Percentiles rank a stretch among this genome's conserved stretches.
phyloP scores from a whole-genome alignment of 2,113 vertebrate species.

The Ageneiosus marmoratus region DNA sequence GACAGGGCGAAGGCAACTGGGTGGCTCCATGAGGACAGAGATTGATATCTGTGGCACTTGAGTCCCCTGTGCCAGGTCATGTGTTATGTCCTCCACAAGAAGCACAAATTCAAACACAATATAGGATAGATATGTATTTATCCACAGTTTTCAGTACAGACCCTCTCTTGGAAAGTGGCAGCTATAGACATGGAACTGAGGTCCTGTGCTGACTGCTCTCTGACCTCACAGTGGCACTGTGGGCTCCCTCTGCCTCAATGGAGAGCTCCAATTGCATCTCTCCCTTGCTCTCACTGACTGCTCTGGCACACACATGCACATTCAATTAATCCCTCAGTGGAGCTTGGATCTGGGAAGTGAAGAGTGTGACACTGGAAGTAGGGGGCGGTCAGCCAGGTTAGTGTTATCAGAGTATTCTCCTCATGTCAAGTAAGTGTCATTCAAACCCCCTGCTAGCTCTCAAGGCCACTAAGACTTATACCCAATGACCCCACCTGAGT shows the following conservation, averaged over 20 bases:
- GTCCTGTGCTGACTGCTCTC: constrained; percentile 65
- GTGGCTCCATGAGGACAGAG: constrained; percentile 36
- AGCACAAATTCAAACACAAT: constrained; percentile 22
- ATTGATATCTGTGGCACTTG: constrained; percentile 44
- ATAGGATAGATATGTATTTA: constrained; percentile 10
- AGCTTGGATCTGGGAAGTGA: constrained; percentile 31
- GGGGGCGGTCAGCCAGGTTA: constrained; percentile 43
- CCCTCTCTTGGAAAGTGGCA: constrained; percentile 56
- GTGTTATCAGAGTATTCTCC: constrained; percentile 40
- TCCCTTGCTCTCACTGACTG: no score
- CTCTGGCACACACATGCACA: constrained; percentile 21
- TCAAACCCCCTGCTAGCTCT: constrained; percentile 35
- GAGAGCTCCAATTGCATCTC: constrained; percentile 67
- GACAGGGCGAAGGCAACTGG: constrained; percentile 68
- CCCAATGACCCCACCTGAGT: constrained; percentile 35
- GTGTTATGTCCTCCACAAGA: constrained; percentile 48
- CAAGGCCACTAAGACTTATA: constrained; percentile 35
- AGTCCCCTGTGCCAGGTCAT: constrained; percentile 63
- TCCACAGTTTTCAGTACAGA: constrained; percentile 20
- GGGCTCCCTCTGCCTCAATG: constrained; percentile 61
- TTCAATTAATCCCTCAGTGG: constrained; percentile 40
- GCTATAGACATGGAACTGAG: constrained; percentile 66
- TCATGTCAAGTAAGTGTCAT: constrained; percentile 31
- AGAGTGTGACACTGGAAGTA: constrained; percentile 49
- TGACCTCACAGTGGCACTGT: constrained; percentile 66